Evolutionary conservation across 53 echinoderm and acorn worm species (phyloP).

Genomic region (Actinopyga echinites): DNA sequence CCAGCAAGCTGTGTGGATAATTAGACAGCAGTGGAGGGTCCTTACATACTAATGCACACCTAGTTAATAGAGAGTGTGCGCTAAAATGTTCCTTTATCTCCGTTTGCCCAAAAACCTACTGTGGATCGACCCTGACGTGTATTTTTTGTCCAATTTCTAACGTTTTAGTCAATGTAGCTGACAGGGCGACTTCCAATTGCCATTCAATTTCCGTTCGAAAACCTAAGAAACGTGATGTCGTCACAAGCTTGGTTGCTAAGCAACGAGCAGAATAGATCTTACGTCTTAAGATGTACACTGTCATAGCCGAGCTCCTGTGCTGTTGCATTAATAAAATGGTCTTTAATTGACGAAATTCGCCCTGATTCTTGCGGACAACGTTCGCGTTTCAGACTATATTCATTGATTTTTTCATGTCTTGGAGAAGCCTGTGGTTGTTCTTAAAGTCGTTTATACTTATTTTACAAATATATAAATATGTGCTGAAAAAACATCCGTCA

Average conservation of each 20-base stretch:
- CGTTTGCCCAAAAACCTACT: too few relatives aligned
- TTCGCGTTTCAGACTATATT: background rate
- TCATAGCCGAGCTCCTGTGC: too few relatives aligned
- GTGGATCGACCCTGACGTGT: background rate
- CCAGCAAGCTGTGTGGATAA: too few relatives aligned
- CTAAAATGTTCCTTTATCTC: too few relatives aligned
- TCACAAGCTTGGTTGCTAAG: conserved; percentile 5
- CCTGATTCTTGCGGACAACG: background rate
- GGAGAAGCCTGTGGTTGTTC: too few relatives aligned
- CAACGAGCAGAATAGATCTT: background rate
- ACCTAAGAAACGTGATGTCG: conserved; percentile 21
- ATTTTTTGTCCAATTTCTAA: conserved; percentile 2
- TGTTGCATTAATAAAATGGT: background rate
- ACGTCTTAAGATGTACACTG: conserved; percentile 2
- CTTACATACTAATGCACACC: too few relatives aligned
- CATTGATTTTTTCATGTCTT: too few relatives aligned
- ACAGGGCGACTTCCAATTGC: conserved; percentile 31
- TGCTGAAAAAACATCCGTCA: too few relatives aligned
- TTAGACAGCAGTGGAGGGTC: too few relatives aligned
- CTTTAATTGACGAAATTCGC: background rate
- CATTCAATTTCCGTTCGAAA: conserved; percentile 31
- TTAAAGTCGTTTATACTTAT: too few relatives aligned
- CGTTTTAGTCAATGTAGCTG: conserved; percentile 27
- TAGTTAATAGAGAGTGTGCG: too few relatives aligned
- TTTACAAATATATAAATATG: too few relatives aligned